Conservation (phyloP, 2,797 vertebrate species). For the Sebastiscus tertius region DNA sequence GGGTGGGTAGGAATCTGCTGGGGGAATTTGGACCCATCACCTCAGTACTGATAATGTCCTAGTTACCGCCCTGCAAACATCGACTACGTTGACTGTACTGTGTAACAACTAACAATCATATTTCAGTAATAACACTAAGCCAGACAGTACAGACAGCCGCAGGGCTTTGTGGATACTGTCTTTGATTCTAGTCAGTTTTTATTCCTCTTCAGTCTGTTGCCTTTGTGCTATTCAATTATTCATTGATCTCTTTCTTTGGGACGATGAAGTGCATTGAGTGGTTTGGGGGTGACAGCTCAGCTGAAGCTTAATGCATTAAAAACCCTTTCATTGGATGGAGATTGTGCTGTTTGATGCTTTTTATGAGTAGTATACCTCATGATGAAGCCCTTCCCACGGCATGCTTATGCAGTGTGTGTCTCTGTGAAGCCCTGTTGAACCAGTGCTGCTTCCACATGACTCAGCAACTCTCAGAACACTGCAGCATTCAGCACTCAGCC, state of each 20-base stretch:
- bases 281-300: slow-evolving; percentile 28
- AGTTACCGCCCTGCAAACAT: background rate
- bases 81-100: background rate
- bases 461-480: slow-evolving; percentile 66
- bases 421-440: slow-evolving; percentile 11
- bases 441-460: slow-evolving; percentile 37
- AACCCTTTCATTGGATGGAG: slow-evolving; percentile 6
- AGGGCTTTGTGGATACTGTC: background rate
- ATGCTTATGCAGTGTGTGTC: background rate
- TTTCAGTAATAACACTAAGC: background rate
- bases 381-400: slow-evolving; percentile 11
- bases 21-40: background rate
- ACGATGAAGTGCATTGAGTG: slow-evolving; percentile 22
- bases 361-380: background rate
- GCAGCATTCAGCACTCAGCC: slow-evolving; percentile 54
- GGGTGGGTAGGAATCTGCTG: background rate
- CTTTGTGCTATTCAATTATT: slow-evolving; percentile 53
- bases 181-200: slow-evolving; percentile 29
- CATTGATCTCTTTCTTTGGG: slow-evolving; percentile 36
- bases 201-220: slow-evolving; percentile 30
- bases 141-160: background rate
- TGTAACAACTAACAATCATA: background rate
- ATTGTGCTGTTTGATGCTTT: slow-evolving; percentile 32
- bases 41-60: background rate
- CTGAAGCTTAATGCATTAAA: slow-evolving; percentile 23